A percentile compares a stretch with the other conserved stretches of the same genome.
Evolutionary conservation across 1,140 invertebrate genomes (phyloP).

Genomic region (Argopecten irradians): DNA sequence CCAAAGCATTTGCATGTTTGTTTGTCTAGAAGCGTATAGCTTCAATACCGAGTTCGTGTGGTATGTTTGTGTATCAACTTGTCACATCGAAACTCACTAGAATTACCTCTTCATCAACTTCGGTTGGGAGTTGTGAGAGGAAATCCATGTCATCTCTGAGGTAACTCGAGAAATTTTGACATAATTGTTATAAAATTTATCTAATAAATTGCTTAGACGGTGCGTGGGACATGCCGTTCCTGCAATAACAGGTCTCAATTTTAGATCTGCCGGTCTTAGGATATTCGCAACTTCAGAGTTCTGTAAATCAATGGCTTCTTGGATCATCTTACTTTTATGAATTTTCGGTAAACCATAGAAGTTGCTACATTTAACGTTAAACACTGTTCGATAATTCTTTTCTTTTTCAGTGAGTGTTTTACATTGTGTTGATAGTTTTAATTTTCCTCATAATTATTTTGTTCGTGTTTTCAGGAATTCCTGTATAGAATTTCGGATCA

Average conservation of each 20-base stretch:
- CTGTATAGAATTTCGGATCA: too few species aligned
- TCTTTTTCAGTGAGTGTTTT: too few species aligned
- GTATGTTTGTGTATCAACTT: constrained; percentile 31
- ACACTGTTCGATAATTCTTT: constrained; percentile 26
- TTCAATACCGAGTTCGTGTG: constrained; percentile 38
- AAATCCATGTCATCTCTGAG: constrained; percentile 37
- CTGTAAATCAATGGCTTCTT: constrained; percentile 17
- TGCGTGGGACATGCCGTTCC: constrained; percentile 28
- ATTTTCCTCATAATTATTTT: too few species aligned
- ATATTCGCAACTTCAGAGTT: constrained; percentile 3
- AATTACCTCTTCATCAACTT: not conserved
- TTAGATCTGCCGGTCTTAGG: constrained; percentile 23
- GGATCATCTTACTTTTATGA: constrained; percentile 22
- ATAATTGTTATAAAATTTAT: constrained; percentile 33
- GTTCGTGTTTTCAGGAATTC: too few species aligned
- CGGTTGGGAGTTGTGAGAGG: constrained; percentile 10
- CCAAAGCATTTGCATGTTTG: constrained; percentile 4
- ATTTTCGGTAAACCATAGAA: constrained; percentile 38
- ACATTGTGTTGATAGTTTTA: too few species aligned
- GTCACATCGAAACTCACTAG: constrained; percentile 35
- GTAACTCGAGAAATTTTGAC: constrained; percentile 32
- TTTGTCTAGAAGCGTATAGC: constrained; percentile 27
- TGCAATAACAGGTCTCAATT: constrained; percentile 37
- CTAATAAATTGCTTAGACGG: constrained; percentile 34
- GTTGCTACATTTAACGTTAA: constrained; percentile 13